Evolutionary conservation across 1,140 invertebrate species (phyloP).

Genomic region (Leptoteleia sp.): DNA sequence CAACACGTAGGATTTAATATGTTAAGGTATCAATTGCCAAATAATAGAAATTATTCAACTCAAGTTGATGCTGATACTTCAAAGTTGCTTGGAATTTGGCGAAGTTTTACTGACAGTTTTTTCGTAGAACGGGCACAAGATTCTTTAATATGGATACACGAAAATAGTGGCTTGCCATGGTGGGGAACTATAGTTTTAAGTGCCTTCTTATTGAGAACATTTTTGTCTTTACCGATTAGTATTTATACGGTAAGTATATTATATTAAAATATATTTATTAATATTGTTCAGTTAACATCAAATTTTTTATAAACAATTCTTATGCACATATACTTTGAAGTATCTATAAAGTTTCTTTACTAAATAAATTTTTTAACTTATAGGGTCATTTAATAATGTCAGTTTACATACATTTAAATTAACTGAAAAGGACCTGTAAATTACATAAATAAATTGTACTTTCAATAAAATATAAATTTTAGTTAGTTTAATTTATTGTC

Average conservation of each 20-base stretch:
- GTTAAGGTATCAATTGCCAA: background rate
- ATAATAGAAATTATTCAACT: constrained; percentile 11
- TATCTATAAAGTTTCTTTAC: no score
- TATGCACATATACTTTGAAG: no score
- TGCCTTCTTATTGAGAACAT: constrained; percentile 85
- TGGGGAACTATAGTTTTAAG: constrained; percentile 89
- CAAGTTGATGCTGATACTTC: background rate
- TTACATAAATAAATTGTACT: no score
- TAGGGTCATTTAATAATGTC: no score
- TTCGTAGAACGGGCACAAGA: constrained; percentile 86
- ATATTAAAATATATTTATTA: background rate
- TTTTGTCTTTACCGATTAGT: constrained; percentile 88
- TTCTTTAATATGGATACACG: constrained; percentile 85
- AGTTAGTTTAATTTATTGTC: no score
- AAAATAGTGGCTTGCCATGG: constrained; percentile 88
- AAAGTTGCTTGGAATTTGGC: constrained; percentile 2
- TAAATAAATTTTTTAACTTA: no score
- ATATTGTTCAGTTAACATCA: no score
- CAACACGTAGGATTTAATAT: background rate
- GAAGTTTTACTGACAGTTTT: constrained; percentile 83
- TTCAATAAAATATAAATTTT: no score
- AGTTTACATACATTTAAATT: no score
- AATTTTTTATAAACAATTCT: no score
- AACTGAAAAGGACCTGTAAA: no score
- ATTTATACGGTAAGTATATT: constrained; percentile 83